Conservation (phyloP, 2,113 vertebrate species). For the Myiopsitta monachus region DNA sequence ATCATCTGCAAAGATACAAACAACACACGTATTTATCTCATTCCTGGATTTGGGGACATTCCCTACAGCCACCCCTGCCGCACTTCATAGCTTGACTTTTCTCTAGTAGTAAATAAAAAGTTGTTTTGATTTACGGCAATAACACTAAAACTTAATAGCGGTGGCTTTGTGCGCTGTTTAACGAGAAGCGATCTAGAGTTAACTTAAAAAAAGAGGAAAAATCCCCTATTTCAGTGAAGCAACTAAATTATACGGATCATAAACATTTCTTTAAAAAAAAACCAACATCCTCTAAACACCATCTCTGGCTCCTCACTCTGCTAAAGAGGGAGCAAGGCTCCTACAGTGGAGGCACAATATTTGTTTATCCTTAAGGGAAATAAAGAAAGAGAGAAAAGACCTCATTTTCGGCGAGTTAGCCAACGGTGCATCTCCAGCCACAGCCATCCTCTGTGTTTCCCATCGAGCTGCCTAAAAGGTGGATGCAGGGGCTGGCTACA, state of each 20-base stretch:
- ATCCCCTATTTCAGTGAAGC: slow-evolving; percentile 57
- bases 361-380: slow-evolving; percentile 11
- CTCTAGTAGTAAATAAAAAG: slow-evolving; percentile 72
- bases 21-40: slow-evolving; percentile 70
- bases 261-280: slow-evolving; percentile 64
- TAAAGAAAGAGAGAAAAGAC: not conserved
- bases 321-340: not conserved
- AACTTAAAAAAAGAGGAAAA: slow-evolving; percentile 56
- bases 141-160: slow-evolving; percentile 79
- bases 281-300: not conserved
- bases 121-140: slow-evolving; percentile 79
- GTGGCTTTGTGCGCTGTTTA: slow-evolving; percentile 66
- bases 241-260: slow-evolving; percentile 69
- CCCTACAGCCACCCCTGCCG: slow-evolving; percentile 34
- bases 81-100: slow-evolving; percentile 37
- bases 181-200: slow-evolving; percentile 64
- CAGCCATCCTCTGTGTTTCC: not conserved
- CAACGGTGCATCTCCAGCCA: not conserved
- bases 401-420: not conserved
- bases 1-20: slow-evolving; percentile 95
- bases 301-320: not conserved
- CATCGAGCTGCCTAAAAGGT: slow-evolving; percentile 14
- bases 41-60: slow-evolving; percentile 49
- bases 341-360: not conserved
- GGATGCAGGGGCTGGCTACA: slow-evolving; percentile 4